Base-by-base conservation (phyloP, 1,140 invertebrate species). In the Anastrepha obliqua region DNA sequence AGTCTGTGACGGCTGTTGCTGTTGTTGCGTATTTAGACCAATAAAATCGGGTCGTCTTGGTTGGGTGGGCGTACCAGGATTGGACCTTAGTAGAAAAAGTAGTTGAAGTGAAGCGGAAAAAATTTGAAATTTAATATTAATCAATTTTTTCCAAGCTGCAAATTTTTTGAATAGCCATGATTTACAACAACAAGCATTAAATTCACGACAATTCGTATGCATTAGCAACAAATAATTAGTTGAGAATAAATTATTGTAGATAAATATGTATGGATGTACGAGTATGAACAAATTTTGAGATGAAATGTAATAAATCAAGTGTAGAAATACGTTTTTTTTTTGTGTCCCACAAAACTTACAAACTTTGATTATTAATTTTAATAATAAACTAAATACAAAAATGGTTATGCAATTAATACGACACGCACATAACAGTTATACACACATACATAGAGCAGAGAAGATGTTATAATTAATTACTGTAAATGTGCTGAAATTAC, bases 41-140 rank as follows among this genome's bases (percentile, higher is more conserved):
- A 97, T 97, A 94, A 97, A 98, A 93, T 97, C 97, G 9, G 97
- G 97, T 87, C 97, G 95, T 91, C 97, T 95, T 78, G 96, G 96
- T 94, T 97, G 97, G 89, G 97, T 98, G 89, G 97, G 97, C 89
- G 97, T 98, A 90, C 97, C 97, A 87, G 97, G 97, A 94, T 98
- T 98, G 86, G 97, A 98, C 95, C 97, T 97, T 95, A 47, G 58
- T 20, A 20, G 17, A 39, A 44, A 17, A 74, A 15, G 67, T 17
- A 87, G 20, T 85, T 20, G 44, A 59, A 85, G 20, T 59, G 51
- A 5, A 85, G 4, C 17, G 42, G 39, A 86, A 86, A 42, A 74
- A 47, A 17, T 17, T 74, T 62, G 9, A 55, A 55, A 2, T 55
- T 55, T 55, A 55, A 11, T 55, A 55, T 55, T 55, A 55, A 11